A percentile compares a stretch with the other conserved stretches of the same genome.
These are phyloP conservation scores for Phyllostomus hastatus DNA, from an alignment of 2,113 vertebrate species.

Conservation along the genomic window DNA sequence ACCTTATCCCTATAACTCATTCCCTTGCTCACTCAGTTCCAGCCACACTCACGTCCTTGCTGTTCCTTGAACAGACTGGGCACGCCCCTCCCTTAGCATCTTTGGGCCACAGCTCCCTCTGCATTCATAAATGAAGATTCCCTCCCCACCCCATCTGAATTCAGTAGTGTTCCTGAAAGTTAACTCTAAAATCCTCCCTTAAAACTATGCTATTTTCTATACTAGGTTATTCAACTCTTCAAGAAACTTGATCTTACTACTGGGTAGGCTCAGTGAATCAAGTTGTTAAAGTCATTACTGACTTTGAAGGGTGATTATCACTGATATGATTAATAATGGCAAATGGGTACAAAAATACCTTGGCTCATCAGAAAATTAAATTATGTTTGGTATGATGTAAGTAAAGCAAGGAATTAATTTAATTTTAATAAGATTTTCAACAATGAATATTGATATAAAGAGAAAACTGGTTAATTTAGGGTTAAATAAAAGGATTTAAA, in stretches of 20 bases:
- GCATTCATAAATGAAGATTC: background rate
- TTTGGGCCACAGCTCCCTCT: background rate
- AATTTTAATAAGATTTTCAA: constrained; percentile 30
- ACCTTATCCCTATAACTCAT: background rate
- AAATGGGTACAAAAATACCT: constrained; percentile 35
- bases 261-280: background rate
- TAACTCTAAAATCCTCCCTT: background rate
- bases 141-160: background rate
- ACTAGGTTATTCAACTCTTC: background rate
- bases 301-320: constrained; percentile 30
- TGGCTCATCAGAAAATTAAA: constrained; percentile 30
- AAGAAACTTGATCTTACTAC: background rate
- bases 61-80: background rate
- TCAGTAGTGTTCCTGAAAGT: background rate
- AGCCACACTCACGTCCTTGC: background rate
- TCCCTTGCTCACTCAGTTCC: background rate
- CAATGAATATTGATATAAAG: background rate
- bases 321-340: constrained; percentile 31
- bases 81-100: background rate
- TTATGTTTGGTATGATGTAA: background rate
- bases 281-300: constrained; percentile 40
- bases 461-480: background rate
- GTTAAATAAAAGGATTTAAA: constrained; percentile 14
- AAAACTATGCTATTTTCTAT: background rate
- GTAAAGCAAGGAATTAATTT: background rate